Conservation (phyloP, 2,888 invertebrate genomes). For the Thymelicus acteon region DNA sequence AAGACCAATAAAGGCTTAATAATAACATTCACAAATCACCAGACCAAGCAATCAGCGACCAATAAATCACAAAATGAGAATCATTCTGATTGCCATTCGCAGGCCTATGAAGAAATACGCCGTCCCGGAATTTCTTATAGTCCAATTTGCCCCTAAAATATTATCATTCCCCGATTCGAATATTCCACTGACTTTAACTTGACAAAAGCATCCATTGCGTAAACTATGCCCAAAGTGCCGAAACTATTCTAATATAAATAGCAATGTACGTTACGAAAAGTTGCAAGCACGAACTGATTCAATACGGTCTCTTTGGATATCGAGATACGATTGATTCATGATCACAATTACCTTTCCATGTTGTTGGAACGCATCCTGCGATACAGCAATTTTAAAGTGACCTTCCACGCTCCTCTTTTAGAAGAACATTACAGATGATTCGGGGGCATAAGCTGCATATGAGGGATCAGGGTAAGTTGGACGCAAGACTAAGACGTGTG, state of each 20-base stretch:
- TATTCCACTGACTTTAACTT: conserved; percentile 3
- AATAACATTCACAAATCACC: conserved; percentile 10
- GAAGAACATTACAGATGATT: not conserved
- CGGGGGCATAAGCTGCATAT: not conserved
- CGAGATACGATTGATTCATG: conserved; percentile 80
- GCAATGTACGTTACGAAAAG: conserved; percentile 24
- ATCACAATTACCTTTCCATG: conserved; percentile 78
- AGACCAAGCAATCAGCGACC: not conserved
- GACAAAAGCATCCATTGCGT: conserved; percentile 26
- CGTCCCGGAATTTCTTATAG: conserved; percentile 60
- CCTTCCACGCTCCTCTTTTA: not conserved
- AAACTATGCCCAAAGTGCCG: conserved; percentile 4
- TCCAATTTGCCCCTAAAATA: conserved; percentile 56
- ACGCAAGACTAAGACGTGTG: conserved; percentile 45
- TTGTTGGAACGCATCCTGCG: conserved; percentile 48
- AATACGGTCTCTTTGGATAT: conserved; percentile 49
- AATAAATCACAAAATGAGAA: conserved; percentile 24
- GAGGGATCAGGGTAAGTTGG: conserved; percentile 52
- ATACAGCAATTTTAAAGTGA: conserved; percentile 40
- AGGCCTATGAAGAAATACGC: conserved; percentile 58
- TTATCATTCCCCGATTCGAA: conserved; percentile 59
- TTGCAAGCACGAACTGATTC: conserved; percentile 6
- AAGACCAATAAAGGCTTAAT: conserved; percentile 9
- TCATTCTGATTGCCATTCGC: conserved; percentile 49
- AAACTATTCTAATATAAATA: conserved; percentile 25